These are phyloP conservation scores for Drosophila meridiana DNA, from an alignment of 2,888 invertebrate species.

Conservation along the genomic window DNA sequence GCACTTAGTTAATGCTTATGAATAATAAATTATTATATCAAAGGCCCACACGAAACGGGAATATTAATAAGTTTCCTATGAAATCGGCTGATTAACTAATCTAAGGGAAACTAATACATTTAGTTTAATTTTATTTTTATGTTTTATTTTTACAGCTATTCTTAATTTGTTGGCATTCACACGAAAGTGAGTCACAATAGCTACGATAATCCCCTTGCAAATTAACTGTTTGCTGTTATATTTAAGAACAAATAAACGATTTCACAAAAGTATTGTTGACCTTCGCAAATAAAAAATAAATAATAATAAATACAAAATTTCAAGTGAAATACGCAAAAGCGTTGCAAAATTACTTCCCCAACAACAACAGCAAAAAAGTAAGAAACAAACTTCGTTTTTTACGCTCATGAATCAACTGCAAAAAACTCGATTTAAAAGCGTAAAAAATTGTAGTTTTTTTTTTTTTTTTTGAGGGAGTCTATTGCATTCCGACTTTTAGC, in stretches of 20 bases:
- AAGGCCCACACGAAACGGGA: slow-evolving; percentile 19
- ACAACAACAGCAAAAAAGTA: slow-evolving; percentile 3
- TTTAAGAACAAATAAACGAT: slow-evolving; percentile 61
- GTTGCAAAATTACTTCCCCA: slow-evolving; percentile 63
- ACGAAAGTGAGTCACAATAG: slow-evolving; percentile 32
- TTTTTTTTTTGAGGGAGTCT: slow-evolving; percentile 9
- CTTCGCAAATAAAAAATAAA: slow-evolving; percentile 51
- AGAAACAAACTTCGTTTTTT: slow-evolving; percentile 17
- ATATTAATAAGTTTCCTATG: slow-evolving; percentile 13
- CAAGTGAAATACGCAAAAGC: slow-evolving; percentile 61
- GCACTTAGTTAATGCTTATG: slow-evolving; percentile 5
- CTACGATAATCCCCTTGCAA: slow-evolving; percentile 40
- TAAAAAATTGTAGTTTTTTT: slow-evolving; percentile 33
- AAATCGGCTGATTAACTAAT: slow-evolving; percentile 31
- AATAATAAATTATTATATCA: slow-evolving; percentile 20
- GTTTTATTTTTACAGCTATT: not conserved
- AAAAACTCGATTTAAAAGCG: slow-evolving; percentile 63
- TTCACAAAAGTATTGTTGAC: slow-evolving; percentile 52
- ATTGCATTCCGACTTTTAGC: slow-evolving; percentile 34
- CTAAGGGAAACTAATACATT: slow-evolving; percentile 23
- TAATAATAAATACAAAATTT: slow-evolving; percentile 30
- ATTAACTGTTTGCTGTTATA: slow-evolving; percentile 49
- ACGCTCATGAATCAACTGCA: slow-evolving; percentile 51
- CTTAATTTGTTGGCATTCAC: not conserved
- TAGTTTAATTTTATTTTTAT: slow-evolving; percentile 15